Evolutionary conservation across 2,797 vertebrate genomes (phyloP), one percentile per base, ranked within the genome.

Genomic region (Rhabdomys pumilio): DNA sequence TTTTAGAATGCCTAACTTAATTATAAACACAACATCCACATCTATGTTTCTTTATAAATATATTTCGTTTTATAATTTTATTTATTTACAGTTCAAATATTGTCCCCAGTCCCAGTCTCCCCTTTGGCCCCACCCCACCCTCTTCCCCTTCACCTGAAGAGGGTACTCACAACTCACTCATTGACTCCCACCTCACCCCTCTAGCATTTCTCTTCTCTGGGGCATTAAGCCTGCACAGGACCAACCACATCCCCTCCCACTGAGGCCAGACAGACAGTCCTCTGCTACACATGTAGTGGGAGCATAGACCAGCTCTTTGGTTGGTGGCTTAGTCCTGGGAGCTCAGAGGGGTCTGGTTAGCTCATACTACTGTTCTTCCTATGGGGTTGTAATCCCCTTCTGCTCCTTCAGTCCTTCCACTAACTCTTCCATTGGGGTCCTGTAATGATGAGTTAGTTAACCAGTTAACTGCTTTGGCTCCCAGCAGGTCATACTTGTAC

Each of bases 31-130:
- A 81, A 34, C 26, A 95, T 41, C 34, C 80, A 76, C 38, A 67
- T 84, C 34, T 29, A 77, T 59, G 81, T 86, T 86, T 92, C n/a
- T 86, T 95, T 83, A 57, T 44, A 92, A 59, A 55, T 10, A 12
- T 44, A 83, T 89, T 38, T n/a, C 4, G 1, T 63, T 65, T 19
- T 69, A 20, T n/a, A 20, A 72, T 72, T 72, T n/a, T 19, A 69
- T 31, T 31, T 67, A 67, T 72, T 72, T 72, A 20, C 17, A 22
- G 22, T 72, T 38, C 19, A 72, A 72, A 72, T 72, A 72, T 72
- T 72, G 8, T 72, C 17, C 17, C 17, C 17, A 72, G 20, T 38
- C n/a, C n/a, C 14, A 72, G n/a, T 72, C 34, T 1, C 11, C n/a
- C n/a, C 10, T 50, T 38, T 3, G 8, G 1, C 8, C 9, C n/a